A percentile compares a stretch with the other conserved stretches of the same genome.
Conservation (phyloP, 2,888 invertebrate species). For the Villa cingulata region DNA sequence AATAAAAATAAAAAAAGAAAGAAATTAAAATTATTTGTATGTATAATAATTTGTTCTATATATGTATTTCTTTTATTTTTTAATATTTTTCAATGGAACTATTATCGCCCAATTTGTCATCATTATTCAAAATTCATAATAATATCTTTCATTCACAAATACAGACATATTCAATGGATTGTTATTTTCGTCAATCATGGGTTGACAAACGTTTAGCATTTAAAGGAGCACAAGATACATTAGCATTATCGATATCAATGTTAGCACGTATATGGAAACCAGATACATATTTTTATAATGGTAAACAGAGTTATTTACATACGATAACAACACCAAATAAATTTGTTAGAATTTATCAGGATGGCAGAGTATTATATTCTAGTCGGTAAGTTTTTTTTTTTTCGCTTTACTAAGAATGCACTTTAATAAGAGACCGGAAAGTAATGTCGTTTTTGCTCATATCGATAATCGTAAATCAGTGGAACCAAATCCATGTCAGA, state of each 20-base stretch:
- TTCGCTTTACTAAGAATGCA: too few species aligned
- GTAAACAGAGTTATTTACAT: slow-evolving; percentile 69
- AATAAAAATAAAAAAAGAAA: too few species aligned
- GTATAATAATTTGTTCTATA: too few species aligned
- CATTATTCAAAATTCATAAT: too few species aligned
- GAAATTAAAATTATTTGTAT: too few species aligned
- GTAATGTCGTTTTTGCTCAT: too few species aligned
- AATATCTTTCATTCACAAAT: slow-evolving; percentile 6
- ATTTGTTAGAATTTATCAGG: slow-evolving; percentile 60
- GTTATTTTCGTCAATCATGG: slow-evolving; percentile 79
- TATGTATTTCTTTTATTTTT: too few species aligned
- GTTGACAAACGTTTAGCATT: slow-evolving; percentile 64
- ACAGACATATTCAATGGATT: slow-evolving; percentile 76
- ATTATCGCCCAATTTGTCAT: too few species aligned
- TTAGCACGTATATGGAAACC: slow-evolving; percentile 73
- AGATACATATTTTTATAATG: slow-evolving; percentile 74
- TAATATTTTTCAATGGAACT: too few species aligned
- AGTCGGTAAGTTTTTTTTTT: slow-evolving; percentile 59
- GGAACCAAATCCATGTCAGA: too few species aligned
- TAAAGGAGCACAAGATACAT: slow-evolving; percentile 46
- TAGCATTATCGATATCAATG: slow-evolving; percentile 67
- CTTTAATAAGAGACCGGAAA: too few species aligned
- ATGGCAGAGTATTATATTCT: slow-evolving; percentile 61
- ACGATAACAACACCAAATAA: slow-evolving; percentile 77
- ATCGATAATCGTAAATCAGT: too few species aligned